Base-by-base conservation (phyloP, 53 echinoderm and acorn worm species). In the Patiria pectinifera region DNA sequence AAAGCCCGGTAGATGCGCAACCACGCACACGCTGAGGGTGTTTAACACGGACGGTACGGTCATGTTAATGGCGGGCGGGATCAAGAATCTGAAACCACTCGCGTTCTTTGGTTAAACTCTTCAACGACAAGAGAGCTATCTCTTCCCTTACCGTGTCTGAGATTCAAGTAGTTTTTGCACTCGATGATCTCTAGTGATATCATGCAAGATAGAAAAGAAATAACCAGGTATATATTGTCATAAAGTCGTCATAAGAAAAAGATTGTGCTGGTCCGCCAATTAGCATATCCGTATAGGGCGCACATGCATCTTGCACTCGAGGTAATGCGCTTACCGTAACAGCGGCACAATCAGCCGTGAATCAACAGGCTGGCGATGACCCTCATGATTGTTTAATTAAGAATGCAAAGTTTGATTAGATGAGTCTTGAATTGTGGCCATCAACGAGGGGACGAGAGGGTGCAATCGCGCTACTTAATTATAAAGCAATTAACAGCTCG, bases 1-100 rank as follows among this genome's bases (percentile, higher is more conserved):
- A 92, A 92, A 92, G 85, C 92, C 77, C 61, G 75, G 11, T 16
- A 59, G 92, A 92, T 92, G 92, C 92, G 72, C 19, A 85, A 85
- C 92, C 92, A 92, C 92, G 92, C 83, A 83, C 83, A 83, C 92
- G 35, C 62, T 19, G 66, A 15, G 22, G 74, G 74, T n/a, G 24
- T n/a, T n/a, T 45, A 46, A 21, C 21, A 59, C 45, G 53, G 5
- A 53, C 53, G 21, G 62, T 53, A 53, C 53, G 21, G 62, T 0
- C 84, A 84, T 84, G 62, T 63, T 76, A 92, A 83, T 63, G 18
- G 85, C 85, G 8, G 85, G 85, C 85, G 19, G 14, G 6, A 45
- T 8, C 24, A 24, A 24, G 74, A 74, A 74, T 74, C 74, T 21
- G 22, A 74, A 48, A 11, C 62, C 88, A 26, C 60, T 11, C 14